These are phyloP conservation scores for Dryomyza anilis DNA, from an alignment of 2,888 invertebrate species.

Conservation along the genomic window DNA sequence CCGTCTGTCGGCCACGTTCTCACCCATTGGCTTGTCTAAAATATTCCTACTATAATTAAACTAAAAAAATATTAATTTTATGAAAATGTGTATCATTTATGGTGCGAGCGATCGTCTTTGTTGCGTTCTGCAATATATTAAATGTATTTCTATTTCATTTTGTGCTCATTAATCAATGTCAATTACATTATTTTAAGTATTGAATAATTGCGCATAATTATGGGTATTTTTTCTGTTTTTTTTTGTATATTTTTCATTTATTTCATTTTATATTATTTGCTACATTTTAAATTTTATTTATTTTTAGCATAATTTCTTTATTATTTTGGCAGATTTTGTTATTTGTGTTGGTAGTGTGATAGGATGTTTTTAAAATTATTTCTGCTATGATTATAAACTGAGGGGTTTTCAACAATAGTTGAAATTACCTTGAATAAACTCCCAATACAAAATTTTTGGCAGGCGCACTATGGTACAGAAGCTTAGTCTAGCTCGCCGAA, in stretches of 20 bases:
- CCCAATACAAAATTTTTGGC: neutral
- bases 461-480: neutral
- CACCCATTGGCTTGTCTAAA: neutral
- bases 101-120: too few relatives aligned
- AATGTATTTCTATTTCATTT: too few relatives aligned
- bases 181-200: constrained; percentile 42
- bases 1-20: neutral
- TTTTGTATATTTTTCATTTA: neutral
- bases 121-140: too few relatives aligned
- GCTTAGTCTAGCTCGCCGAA: too few relatives aligned
- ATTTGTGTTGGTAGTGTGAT: neutral
- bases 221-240: neutral
- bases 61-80: constrained; percentile 16
- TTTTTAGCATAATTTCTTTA: neutral
- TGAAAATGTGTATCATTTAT: constrained; percentile 20
- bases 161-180: constrained; percentile 57
- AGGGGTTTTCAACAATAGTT: too few relatives aligned
- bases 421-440: neutral
- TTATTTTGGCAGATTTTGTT: neutral
- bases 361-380: too few relatives aligned
- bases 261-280: neutral
- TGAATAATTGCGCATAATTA: constrained; percentile 22
- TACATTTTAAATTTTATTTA: neutral
- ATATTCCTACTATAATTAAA: constrained; percentile 13
- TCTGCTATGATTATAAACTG: too few relatives aligned